Conservation (phyloP, 2,113 vertebrate genomes). For the Meriones unguiculatus region DNA sequence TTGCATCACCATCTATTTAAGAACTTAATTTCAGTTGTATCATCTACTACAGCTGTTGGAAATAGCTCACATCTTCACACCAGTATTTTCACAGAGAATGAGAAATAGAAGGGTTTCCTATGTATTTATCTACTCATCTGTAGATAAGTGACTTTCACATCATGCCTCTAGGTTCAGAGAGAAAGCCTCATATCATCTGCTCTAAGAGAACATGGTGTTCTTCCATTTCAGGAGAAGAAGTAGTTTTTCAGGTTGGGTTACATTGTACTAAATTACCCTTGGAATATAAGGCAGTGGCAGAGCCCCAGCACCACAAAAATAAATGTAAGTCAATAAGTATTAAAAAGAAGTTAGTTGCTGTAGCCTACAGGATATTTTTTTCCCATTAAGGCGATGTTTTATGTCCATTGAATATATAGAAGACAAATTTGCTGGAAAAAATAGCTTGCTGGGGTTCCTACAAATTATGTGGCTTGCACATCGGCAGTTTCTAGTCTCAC, state of each 20-base stretch:
- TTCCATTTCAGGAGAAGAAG: neutral
- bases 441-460: neutral
- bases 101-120: neutral
- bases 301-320: neutral
- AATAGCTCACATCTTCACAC: neutral
- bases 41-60: slow-evolving; percentile 8
- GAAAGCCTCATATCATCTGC: neutral
- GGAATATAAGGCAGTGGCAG: neutral
- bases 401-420: neutral
- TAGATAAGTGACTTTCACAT: slow-evolving; percentile 27
- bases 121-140: neutral
- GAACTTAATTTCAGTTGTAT: slow-evolving; percentile 40
- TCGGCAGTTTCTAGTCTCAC: neutral
- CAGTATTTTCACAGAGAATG: neutral
- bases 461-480: neutral
- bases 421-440: neutral
- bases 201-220: slow-evolving; percentile 11
- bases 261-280: neutral
- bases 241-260: slow-evolving; percentile 51
- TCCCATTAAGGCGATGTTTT: neutral
- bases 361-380: neutral
- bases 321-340: neutral
- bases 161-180: neutral
- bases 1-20: neutral
- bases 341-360: neutral